Evolutionary conservation across 2,113 vertebrate species (phyloP).

Genomic region (Leiothrix lutea): DNA sequence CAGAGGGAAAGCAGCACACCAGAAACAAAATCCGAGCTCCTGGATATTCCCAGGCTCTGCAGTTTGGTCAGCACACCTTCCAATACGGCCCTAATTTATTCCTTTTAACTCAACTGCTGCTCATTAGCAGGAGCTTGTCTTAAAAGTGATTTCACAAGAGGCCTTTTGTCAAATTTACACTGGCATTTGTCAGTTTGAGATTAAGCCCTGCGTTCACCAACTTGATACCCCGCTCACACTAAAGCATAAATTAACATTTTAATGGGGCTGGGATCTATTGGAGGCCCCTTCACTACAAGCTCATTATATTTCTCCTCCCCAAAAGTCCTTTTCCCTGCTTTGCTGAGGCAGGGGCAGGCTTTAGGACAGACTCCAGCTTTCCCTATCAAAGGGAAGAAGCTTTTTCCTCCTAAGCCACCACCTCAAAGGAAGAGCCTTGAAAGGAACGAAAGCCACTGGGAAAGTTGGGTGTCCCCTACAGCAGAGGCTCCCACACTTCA

Average conservation of each 20-base stretch:
- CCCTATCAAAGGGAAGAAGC: not conserved
- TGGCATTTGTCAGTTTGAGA: conserved; percentile 29
- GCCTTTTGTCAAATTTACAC: conserved; percentile 46
- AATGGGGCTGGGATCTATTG: not conserved
- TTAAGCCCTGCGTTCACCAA: conserved; percentile 30
- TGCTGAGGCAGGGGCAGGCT: not conserved
- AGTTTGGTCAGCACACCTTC: not conserved
- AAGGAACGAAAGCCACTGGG: not conserved
- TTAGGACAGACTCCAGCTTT: not conserved
- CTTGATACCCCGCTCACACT: not conserved
- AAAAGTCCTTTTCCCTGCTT: not conserved
- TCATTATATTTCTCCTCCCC: conserved; percentile 8
- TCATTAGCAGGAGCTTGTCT: conserved; percentile 42
- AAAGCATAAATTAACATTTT: conserved; percentile 65
- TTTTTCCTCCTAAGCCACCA: not conserved
- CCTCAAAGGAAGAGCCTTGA: not conserved
- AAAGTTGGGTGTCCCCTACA: not conserved
- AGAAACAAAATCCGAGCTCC: rapidly evolving
- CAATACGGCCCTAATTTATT: not conserved
- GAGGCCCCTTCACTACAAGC: conserved; percentile 13
- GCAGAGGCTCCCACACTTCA: not conserved
- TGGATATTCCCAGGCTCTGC: not conserved
- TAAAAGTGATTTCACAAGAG: conserved; percentile 49
- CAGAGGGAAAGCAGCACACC: not conserved
- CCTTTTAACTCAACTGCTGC: conserved; percentile 10